phyloP scores from a whole-genome alignment of 2,888 invertebrate species.

The Caenorhabditis sinica region DNA sequence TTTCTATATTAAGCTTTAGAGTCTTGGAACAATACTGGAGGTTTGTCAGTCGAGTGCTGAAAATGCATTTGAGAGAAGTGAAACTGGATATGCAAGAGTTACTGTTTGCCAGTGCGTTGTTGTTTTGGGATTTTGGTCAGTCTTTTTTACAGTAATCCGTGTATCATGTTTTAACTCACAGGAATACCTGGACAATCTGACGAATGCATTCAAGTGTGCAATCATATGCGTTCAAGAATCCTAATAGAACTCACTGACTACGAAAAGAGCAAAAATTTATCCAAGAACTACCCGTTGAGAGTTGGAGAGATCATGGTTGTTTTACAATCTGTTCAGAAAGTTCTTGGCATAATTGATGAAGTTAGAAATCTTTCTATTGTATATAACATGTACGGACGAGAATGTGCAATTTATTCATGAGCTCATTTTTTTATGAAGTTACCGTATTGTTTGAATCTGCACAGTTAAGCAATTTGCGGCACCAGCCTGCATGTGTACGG shows the following conservation, averaged over 20 bases:
- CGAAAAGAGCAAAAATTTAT: not conserved
- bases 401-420: not conserved
- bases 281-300: not conserved
- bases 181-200: not conserved
- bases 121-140: conserved; percentile 45
- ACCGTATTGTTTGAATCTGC: too few species aligned
- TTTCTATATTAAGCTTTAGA: not conserved
- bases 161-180: not conserved
- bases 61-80: conserved; percentile 6
- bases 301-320: not conserved
- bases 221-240: not conserved
- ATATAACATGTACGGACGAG: conserved; percentile 32
- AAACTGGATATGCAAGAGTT: conserved; percentile 26
- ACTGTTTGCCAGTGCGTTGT: conserved; percentile 18
- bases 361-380: conserved; percentile 29
- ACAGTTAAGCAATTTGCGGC: conserved; percentile 19
- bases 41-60: not conserved
- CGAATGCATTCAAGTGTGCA: not conserved
- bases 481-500: conserved; percentile 42
- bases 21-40: conserved; percentile 11
- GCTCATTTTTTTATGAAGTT: too few species aligned
- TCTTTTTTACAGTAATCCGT: not conserved
- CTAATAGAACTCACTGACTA: not conserved
- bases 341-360: conserved; percentile 7
- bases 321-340: not conserved